phyloP scores from a whole-genome alignment of 2,113 vertebrate species.

The Nerophis lumbriciformis region DNA sequence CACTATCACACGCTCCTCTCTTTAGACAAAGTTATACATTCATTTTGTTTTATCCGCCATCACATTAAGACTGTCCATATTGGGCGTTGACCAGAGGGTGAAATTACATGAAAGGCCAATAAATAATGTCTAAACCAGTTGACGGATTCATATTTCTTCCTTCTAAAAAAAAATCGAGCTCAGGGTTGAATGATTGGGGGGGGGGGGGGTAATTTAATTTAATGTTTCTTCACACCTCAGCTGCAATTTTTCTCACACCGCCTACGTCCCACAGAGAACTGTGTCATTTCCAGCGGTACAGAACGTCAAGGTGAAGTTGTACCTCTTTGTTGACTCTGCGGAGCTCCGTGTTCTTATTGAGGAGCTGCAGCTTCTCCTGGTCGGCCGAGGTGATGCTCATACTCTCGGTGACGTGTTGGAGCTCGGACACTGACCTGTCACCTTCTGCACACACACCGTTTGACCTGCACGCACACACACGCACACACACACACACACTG shows the following conservation, averaged over 20 bases:
- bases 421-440: slow-evolving; percentile 54
- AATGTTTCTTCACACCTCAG: slow-evolving; percentile 28
- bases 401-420: slow-evolving; percentile 74
- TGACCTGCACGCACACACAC: slow-evolving; percentile 34
- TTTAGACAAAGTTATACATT: no score
- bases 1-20: no score
- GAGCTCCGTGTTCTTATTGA: slow-evolving; percentile 75
- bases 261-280: slow-evolving; percentile 38
- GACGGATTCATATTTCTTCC: neutral
- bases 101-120: slow-evolving; percentile 8
- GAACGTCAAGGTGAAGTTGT: slow-evolving; percentile 2
- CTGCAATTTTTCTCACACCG: slow-evolving; percentile 43
- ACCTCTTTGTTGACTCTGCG: slow-evolving; percentile 76
- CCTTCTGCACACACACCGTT: slow-evolving; percentile 26
- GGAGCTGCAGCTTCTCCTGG: slow-evolving; percentile 75
- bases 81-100: slow-evolving; percentile 5
- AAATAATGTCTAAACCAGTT: neutral
- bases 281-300: slow-evolving; percentile 30
- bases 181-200: slow-evolving; percentile 18
- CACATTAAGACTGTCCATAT: neutral
- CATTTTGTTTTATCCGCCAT: neutral
- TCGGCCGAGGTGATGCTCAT: slow-evolving; percentile 74
- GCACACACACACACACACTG: neutral
- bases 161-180: slow-evolving; percentile 8
- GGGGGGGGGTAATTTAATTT: slow-evolving; percentile 3